Evolutionary conservation across 1,140 invertebrate species (phyloP).

Genomic region (Cephus cinctus): DNA sequence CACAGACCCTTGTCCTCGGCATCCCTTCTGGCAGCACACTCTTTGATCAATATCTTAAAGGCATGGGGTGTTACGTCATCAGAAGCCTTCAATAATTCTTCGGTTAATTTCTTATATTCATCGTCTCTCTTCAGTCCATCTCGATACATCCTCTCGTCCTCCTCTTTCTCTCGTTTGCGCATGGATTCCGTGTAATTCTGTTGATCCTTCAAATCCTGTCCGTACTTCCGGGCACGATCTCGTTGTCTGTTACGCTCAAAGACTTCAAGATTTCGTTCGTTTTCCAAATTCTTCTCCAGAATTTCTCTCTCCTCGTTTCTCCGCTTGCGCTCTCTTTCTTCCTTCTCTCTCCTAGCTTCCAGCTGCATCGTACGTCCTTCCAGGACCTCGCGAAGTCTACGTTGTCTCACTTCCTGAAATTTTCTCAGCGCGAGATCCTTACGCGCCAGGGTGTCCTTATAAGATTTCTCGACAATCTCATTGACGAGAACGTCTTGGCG

Average conservation of each 20-base stretch:
- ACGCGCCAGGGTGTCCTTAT: slow-evolving; percentile 22
- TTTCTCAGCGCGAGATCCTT: slow-evolving; percentile 9
- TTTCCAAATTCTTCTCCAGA: slow-evolving; percentile 22
- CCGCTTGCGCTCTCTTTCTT: slow-evolving; percentile 10
- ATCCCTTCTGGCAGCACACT: slow-evolving; percentile 19
- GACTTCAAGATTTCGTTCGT: slow-evolving; percentile 17
- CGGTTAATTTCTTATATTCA: slow-evolving; percentile 21
- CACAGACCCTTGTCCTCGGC: slow-evolving; percentile 21
- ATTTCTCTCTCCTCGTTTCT: slow-evolving; percentile 16
- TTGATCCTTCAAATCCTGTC: slow-evolving; percentile 28
- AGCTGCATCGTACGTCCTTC: slow-evolving; percentile 24
- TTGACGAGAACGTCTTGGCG: slow-evolving; percentile 19
- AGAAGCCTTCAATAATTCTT: slow-evolving; percentile 27
- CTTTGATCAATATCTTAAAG: slow-evolving; percentile 27
- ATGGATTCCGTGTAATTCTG: slow-evolving; percentile 4
- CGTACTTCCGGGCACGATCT: slow-evolving; percentile 21
- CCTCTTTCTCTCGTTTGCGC: slow-evolving; percentile 16
- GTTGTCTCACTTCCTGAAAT: slow-evolving; percentile 17
- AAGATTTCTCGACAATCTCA: slow-evolving; percentile 11
- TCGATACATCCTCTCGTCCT: slow-evolving; percentile 3
- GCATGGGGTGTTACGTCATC: slow-evolving; percentile 28
- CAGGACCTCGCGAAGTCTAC: slow-evolving; percentile 20
- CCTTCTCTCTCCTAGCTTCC: slow-evolving; percentile 9
- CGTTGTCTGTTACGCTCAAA: slow-evolving; percentile 7
- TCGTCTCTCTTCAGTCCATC: slow-evolving; percentile 16